phyloP scores from a whole-genome alignment of 2,113 vertebrate species.

The Hippocampus abdominalis region DNA sequence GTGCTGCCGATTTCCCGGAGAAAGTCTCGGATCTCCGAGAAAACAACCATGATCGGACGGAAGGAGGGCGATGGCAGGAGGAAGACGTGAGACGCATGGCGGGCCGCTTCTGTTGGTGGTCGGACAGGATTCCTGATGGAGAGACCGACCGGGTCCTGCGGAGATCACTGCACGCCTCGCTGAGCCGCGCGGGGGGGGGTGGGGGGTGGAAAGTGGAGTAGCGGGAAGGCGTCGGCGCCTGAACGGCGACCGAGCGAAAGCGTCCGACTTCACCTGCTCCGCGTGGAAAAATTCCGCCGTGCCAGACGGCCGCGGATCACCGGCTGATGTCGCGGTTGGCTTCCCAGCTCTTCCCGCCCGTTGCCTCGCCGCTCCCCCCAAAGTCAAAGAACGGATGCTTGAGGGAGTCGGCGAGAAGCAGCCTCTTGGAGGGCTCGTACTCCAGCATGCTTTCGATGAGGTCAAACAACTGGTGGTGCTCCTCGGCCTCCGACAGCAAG shows the following conservation, averaged over 20 bases:
- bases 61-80: conserved; percentile 40
- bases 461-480: conserved; percentile 94
- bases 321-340: conserved; percentile 95
- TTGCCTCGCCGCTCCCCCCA: conserved; percentile 61
- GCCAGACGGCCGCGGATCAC: conserved; percentile 73
- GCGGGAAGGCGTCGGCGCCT: conserved; percentile 49
- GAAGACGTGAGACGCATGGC: conserved; percentile 62
- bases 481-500: conserved; percentile 86
- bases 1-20: conserved; percentile 7
- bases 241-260: conserved; percentile 23
- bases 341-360: conserved; percentile 84
- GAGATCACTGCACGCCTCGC: conserved; percentile 26
- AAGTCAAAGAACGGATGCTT: conserved; percentile 87
- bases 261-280: conserved; percentile 36
- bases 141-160: conserved; percentile 8
- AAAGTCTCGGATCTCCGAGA: conserved; percentile 36
- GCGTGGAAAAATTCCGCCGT: conserved; percentile 16
- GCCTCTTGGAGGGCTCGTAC: conserved; percentile 89
- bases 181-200: conserved; percentile 31
- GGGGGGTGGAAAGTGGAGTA: conserved; percentile 11
- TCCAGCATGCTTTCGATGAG: conserved; percentile 94
- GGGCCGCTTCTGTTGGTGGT: conserved; percentile 30
- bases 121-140: conserved; percentile 9
- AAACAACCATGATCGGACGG: conserved; percentile 14
- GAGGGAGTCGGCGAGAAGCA: conserved; percentile 81